phyloP scores from a whole-genome alignment of 2,113 vertebrate genomes.

The Zosterops lateralis region DNA sequence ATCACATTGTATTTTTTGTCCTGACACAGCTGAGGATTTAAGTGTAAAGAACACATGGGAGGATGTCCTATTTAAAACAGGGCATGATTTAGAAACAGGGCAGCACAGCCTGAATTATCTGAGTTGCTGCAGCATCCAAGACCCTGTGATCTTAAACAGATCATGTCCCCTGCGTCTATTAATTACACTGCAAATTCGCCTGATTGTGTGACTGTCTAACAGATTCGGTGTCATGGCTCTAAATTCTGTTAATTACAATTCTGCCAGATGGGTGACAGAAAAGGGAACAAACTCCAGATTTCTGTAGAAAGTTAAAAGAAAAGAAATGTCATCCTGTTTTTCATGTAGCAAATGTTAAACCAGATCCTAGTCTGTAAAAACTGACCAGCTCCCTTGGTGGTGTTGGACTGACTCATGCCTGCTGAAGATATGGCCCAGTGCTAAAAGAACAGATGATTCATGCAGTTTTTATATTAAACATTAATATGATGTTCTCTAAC shows the following conservation, averaged over 20 bases:
- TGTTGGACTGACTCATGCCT: background rate
- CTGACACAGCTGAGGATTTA: background rate
- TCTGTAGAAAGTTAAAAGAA: constrained; percentile 3
- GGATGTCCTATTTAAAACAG: background rate
- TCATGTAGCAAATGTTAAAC: background rate
- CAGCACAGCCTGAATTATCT: background rate
- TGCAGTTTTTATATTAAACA: constrained; percentile 39
- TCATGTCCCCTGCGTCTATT: constrained; percentile 16
- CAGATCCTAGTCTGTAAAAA: background rate
- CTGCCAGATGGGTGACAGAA: background rate
- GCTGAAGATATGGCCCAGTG: background rate
- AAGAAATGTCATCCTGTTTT: background rate
- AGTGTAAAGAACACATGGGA: background rate
- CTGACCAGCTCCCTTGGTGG: background rate
- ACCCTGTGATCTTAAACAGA: background rate
- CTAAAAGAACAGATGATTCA: constrained; percentile 31
- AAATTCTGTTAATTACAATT: constrained; percentile 25
- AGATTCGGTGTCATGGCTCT: background rate
- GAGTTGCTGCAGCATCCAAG: background rate
- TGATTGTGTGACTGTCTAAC: background rate
- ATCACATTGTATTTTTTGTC: background rate
- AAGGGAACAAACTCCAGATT: background rate
- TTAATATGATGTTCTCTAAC: constrained; percentile 52
- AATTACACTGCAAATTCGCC: background rate
- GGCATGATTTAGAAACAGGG: background rate